Base-by-base conservation (phyloP, 1,140 invertebrate species). In the Pinna nobilis region DNA sequence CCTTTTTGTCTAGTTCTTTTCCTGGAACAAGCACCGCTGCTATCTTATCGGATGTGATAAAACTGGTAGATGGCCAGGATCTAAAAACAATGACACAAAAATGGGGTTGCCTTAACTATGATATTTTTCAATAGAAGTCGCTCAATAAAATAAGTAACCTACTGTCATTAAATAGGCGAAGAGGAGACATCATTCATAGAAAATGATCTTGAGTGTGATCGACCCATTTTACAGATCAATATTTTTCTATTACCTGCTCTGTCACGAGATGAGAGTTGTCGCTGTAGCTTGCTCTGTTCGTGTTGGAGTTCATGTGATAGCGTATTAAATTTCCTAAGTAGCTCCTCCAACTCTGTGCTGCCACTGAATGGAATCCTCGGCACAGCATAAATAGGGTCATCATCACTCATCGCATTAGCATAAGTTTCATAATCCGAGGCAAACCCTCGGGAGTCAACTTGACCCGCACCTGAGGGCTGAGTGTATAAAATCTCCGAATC, bases 401-500 rank as follows among this genome's bases (percentile, higher is more conserved):
- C 83, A 59, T 86, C 88, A 77, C 83, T 88, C 53, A 77, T 80
- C 44, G 79, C 85, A 49, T 74, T 83, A 23, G 77, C 85, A 57
- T 84, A 87, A 30, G 86, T 86, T 81, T 86, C 84, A 70, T 84
- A 88, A 64, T 86, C 85, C 7, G 83, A 84, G 4, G 82, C 80
- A 50, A 84, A 84, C 15, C 85, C 84, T 23, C 84, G 79, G 37
- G 77, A 70, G 59, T 79, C 87, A 94, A 1, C 95, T 94, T 90
- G 28, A 59, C 65, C 50, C 47, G 66, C 51, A 47, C 69, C 50
- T 25, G 78, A 79, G 28, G 81, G 81, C 49, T 80, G 78, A 32
- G 81, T 81, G 71, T 86, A 84, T n/a, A 86, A 65, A 33, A 88
- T 64, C 75, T 99, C 97, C 0, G 97, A 98, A 84, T 98, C 97